Percentiles rank a stretch among this genome's conserved stretches.
These are phyloP conservation scores for Physella acuta DNA, from an alignment of 1,140 invertebrate species.

Conservation along the genomic window DNA sequence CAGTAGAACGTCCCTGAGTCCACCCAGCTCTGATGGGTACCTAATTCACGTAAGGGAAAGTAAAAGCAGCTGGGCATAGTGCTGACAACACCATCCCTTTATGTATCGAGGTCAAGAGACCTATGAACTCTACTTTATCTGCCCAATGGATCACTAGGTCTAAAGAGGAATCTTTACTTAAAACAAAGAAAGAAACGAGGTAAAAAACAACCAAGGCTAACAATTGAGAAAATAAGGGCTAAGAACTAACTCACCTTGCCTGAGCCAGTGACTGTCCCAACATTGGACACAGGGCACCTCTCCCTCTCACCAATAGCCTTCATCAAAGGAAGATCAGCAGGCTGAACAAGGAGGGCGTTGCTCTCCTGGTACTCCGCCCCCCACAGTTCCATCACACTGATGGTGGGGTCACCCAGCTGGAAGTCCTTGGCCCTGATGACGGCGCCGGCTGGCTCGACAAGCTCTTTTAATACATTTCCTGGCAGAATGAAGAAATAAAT, in stretches of 20 bases:
- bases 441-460: constrained; percentile 91
- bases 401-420: constrained; percentile 89
- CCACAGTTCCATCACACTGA: constrained; percentile 92
- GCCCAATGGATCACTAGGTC: too few relatives aligned
- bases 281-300: constrained; percentile 88
- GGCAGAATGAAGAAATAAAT: too few relatives aligned
- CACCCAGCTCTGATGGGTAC: too few relatives aligned
- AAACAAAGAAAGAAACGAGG: neutral
- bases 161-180: too few relatives aligned
- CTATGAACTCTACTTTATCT: too few relatives aligned
- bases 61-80: too few relatives aligned
- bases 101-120: too few relatives aligned
- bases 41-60: too few relatives aligned
- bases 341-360: constrained; percentile 78
- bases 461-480: constrained; percentile 95
- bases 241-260: constrained; percentile 72
- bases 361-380: constrained; percentile 98
- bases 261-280: constrained; percentile 86
- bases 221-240: neutral
- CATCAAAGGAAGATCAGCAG: constrained; percentile 68
- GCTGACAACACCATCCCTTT: too few relatives aligned
- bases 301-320: constrained; percentile 80
- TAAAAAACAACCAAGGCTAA: too few relatives aligned
- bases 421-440: constrained; percentile 83
- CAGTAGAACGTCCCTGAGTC: too few relatives aligned